Conservation (phyloP, 2,797 vertebrate genomes). For the Pogonophryne albipinna region DNA sequence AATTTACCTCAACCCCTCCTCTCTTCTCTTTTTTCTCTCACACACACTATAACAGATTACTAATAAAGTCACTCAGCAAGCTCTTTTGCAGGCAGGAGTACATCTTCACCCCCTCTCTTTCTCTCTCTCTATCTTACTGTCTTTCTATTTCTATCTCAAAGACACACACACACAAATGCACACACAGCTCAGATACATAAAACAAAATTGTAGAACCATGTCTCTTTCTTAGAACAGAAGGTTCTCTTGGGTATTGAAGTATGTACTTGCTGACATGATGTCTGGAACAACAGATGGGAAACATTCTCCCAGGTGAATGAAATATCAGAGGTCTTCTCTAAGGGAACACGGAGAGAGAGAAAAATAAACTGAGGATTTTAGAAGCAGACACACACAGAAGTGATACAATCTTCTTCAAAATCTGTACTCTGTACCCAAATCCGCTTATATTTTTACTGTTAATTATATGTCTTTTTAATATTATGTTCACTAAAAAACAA, state of each 20-base stretch:
- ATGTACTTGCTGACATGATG: conserved; percentile 53
- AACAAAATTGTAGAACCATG: conserved; percentile 59
- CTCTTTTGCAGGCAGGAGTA: conserved; percentile 27
- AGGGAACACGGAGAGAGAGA: conserved; percentile 17
- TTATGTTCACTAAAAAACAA: neutral
- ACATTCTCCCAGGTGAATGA: conserved; percentile 54
- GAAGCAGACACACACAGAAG: conserved; percentile 16
- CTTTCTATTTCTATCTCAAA: neutral
- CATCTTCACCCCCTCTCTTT: conserved; percentile 10
- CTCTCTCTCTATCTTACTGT: conserved; percentile 20
- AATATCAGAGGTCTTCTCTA: conserved; percentile 53
- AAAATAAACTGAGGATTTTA: conserved; percentile 23
- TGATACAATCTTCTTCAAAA: conserved; percentile 18
- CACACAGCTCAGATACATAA: conserved; percentile 40
- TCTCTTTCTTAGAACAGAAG: conserved; percentile 43
- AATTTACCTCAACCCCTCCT: conserved; percentile 25
- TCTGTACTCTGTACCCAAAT: neutral
- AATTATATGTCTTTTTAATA: neutral
- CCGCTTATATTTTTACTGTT: neutral
- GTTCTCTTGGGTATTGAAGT: conserved; percentile 55
- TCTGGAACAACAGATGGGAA: conserved; percentile 63
- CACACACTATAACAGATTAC: conserved; percentile 49
- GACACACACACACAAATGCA: neutral
- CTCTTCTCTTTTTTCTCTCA: conserved; percentile 7
- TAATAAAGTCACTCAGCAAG: conserved; percentile 66